These are phyloP conservation scores for Limulus polyphemus DNA, from an alignment of 2,888 invertebrate genomes.

Conservation along the genomic window DNA sequence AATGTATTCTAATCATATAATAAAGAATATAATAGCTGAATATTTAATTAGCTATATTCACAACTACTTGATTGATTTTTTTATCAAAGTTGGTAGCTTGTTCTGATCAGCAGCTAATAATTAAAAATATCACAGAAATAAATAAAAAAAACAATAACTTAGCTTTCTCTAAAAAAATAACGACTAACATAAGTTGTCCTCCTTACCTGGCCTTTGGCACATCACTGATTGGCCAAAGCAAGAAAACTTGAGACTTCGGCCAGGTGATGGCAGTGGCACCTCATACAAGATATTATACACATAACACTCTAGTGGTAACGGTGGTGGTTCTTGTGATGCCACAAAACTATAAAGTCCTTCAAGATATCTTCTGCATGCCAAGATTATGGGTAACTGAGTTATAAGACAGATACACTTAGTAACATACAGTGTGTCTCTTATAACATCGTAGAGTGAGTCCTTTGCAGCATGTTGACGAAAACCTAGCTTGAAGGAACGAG, in stretches of 20 bases:
- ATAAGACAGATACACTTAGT: conserved; percentile 89
- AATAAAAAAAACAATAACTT: too few species aligned
- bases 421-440: conserved; percentile 86
- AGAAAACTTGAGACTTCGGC: conserved; percentile 62
- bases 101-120: too few species aligned
- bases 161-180: too few species aligned
- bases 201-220: conserved; percentile 29
- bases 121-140: too few species aligned
- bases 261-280: conserved; percentile 76
- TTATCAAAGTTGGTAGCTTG: too few species aligned
- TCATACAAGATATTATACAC: conserved; percentile 91
- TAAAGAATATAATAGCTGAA: too few species aligned
- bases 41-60: too few species aligned
- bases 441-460: conserved; percentile 58
- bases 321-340: conserved; percentile 27
- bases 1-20: too few species aligned
- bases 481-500: conserved; percentile 69
- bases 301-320: conserved; percentile 67
- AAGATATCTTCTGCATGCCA: conserved; percentile 68
- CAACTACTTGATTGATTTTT: too few species aligned
- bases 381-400: conserved; percentile 78
- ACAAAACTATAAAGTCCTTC: conserved; percentile 69
- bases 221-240: conserved; percentile 38
- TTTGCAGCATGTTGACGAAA: conserved; percentile 25
- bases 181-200: too few species aligned